phyloP scores from a whole-genome alignment of 2,888 invertebrate genomes.

The Nemapogon koenigi region DNA sequence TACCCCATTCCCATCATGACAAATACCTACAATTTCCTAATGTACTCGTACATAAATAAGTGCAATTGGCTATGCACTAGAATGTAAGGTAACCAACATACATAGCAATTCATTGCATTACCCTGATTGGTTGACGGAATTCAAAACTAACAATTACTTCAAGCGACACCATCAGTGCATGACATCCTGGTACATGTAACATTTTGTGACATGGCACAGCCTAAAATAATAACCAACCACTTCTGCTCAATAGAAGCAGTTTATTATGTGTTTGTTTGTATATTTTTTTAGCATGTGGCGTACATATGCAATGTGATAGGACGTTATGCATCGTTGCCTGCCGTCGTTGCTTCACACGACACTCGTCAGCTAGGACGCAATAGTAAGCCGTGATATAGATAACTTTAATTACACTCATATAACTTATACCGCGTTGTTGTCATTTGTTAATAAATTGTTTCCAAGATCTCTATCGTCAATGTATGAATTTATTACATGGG shows the following conservation, averaged over 20 bases:
- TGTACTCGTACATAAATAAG: no score
- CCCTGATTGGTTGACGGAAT: constrained; percentile 5
- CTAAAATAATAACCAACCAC: neutral
- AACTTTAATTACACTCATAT: constrained; percentile 5
- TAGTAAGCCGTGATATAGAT: constrained; percentile 5
- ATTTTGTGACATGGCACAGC: constrained; percentile 6
- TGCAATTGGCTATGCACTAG: neutral
- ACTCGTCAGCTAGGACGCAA: constrained; percentile 8
- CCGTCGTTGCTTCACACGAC: constrained; percentile 7
- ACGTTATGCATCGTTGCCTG: constrained; percentile 9
- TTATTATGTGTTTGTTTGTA: neutral
- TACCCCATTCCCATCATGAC: no score
- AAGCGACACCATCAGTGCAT: constrained; percentile 37
- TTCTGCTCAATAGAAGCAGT: neutral
- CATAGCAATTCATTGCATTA: no score
- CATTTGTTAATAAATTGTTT: no score
- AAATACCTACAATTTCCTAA: no score
- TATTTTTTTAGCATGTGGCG: constrained; percentile 3
- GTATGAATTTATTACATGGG: no score
- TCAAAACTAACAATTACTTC: constrained; percentile 26
- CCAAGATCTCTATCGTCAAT: no score
- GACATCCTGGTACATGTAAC: constrained; percentile 20
- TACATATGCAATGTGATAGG: constrained; percentile 8
- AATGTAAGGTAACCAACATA: neutral
- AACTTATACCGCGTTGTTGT: neutral